A percentile compares a stretch with the other conserved stretches of the same genome.
phyloP scores from a whole-genome alignment of 2,113 vertebrate species.

The Onychorhynchus coronatus region DNA sequence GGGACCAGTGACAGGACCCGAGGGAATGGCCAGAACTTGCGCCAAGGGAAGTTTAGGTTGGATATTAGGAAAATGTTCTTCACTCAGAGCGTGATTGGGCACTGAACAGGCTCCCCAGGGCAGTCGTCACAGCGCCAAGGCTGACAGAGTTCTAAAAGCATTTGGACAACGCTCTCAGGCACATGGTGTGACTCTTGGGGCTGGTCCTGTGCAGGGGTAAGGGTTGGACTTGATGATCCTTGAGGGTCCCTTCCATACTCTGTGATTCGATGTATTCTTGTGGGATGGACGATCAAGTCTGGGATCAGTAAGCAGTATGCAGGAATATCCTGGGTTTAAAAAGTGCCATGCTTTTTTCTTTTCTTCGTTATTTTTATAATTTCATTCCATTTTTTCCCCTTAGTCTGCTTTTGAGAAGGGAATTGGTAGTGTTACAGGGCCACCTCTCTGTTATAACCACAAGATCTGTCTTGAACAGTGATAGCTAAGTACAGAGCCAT shows the following conservation, averaged over 20 bases:
- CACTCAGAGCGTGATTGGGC: background rate
- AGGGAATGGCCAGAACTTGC: no score
- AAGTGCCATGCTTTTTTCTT: background rate
- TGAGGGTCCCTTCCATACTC: background rate
- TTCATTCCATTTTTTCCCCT: background rate
- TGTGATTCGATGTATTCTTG: background rate
- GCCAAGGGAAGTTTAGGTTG: no score
- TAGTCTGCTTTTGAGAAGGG: background rate
- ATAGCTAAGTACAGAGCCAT: background rate
- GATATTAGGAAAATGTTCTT: no score
- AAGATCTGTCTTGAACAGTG: background rate
- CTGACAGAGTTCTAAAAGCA: background rate
- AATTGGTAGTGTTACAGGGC: background rate
- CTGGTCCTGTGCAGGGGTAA: background rate
- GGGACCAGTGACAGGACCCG: no score
- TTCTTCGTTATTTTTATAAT: background rate
- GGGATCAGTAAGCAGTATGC: background rate
- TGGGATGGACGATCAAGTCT: background rate
- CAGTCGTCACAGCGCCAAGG: background rate
- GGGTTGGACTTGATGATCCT: background rate
- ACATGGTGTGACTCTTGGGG: background rate
- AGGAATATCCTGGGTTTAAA: background rate
- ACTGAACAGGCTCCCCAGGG: background rate
- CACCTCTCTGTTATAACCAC: background rate
- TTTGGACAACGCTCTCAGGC: background rate